Conservation (phyloP, 2,797 vertebrate species). For the Melanotaenia nigrans region DNA sequence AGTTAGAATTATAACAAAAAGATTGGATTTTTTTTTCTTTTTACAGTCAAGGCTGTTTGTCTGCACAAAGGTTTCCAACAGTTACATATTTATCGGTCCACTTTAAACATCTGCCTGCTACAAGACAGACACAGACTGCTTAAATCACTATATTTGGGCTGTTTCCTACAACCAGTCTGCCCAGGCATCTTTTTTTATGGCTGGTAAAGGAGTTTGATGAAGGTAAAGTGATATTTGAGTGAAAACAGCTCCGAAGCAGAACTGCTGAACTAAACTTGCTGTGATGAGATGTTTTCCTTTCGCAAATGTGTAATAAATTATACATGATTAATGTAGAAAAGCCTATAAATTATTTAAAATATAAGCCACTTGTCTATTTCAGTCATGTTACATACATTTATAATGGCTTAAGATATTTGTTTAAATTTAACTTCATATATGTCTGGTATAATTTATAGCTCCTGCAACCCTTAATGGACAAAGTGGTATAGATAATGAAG, state of each 20-base stretch:
- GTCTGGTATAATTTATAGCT: too few relatives aligned
- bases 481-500: too few relatives aligned
- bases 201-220: conserved; percentile 1
- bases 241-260: not conserved
- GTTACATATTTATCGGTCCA: conserved; percentile 9
- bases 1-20: not conserved
- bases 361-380: too few relatives aligned
- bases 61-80: not conserved
- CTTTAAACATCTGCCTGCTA: conserved; percentile 52
- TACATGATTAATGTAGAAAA: not conserved
- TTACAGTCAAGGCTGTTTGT: not conserved
- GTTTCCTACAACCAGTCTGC: not conserved
- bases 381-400: not conserved
- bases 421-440: not conserved
- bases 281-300: not conserved
- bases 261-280: not conserved
- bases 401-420: not conserved
- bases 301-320: not conserved
- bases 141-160: conserved; percentile 1
- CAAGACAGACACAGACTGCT: conserved; percentile 35
- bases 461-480: too few relatives aligned
- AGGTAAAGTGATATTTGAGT: not conserved
- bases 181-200: not conserved
- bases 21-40: not conserved
- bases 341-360: not conserved